phyloP scores from a whole-genome alignment of 1,140 invertebrate species.

The Hetaerina americana region DNA sequence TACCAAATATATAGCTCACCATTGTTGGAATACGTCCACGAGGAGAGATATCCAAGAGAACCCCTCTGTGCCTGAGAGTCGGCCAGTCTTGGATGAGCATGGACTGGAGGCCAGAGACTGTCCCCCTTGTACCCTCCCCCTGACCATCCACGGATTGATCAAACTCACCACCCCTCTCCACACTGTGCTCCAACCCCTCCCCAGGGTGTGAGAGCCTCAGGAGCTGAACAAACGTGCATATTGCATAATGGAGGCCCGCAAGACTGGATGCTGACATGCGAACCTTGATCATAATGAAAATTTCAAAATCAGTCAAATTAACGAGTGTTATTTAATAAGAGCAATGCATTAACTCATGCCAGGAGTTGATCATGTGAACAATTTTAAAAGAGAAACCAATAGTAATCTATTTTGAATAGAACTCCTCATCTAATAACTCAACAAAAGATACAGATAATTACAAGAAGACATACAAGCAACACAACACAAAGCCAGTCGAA shows the following conservation, averaged over 20 bases:
- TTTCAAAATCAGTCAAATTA: too few species aligned
- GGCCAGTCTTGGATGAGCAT: constrained; percentile 50
- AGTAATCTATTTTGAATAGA: too few species aligned
- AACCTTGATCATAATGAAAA: too few species aligned
- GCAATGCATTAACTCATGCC: too few species aligned
- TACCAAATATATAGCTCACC: constrained; percentile 21
- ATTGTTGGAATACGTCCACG: constrained; percentile 44
- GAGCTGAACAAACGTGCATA: constrained; percentile 47
- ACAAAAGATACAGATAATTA: too few species aligned
- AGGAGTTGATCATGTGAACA: too few species aligned
- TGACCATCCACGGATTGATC: constrained; percentile 15
- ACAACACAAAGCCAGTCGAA: too few species aligned
- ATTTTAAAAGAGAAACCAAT: too few species aligned
- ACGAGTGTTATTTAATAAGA: too few species aligned
- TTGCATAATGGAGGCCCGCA: constrained; percentile 42
- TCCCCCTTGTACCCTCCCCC: constrained; percentile 25
- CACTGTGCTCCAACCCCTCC: not conserved
- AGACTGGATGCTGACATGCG: constrained; percentile 41
- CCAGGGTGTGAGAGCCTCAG: constrained; percentile 27
- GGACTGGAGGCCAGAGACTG: constrained; percentile 30
- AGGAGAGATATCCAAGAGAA: constrained; percentile 46
- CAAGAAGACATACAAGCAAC: too few species aligned
- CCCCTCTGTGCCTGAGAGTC: constrained; percentile 39
- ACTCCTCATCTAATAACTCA: too few species aligned
- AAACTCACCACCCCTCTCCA: not conserved